A percentile compares a stretch with the other conserved stretches of the same genome.
Evolutionary conservation across 2,888 invertebrate genomes (phyloP).

Genomic region (Blastobasis adustella): DNA sequence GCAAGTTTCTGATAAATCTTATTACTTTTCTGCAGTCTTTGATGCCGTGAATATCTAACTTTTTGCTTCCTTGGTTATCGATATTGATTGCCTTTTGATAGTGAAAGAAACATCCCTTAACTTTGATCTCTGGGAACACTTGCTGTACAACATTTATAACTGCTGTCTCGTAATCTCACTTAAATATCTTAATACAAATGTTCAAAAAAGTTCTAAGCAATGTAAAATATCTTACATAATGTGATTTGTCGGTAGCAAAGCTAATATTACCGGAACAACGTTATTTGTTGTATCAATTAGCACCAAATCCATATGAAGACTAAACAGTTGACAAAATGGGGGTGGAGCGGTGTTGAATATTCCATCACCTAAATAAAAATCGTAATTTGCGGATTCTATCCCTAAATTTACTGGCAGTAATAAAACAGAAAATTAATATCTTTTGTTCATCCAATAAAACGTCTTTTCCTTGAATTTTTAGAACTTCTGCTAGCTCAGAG

Average conservation of each 20-base stretch:
- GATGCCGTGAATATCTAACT: neutral
- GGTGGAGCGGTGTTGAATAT: neutral
- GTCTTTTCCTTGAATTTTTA: neutral
- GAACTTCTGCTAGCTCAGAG: neutral
- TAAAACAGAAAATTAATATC: neutral
- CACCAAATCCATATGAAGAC: slow-evolving; percentile 4
- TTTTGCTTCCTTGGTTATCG: neutral
- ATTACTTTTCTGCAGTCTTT: neutral
- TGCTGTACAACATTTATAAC: slow-evolving; percentile 1
- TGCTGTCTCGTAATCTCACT: neutral
- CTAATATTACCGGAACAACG: slow-evolving; percentile 9
- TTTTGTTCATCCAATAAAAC: neutral
- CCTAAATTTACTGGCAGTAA: neutral
- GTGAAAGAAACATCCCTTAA: slow-evolving; percentile 1
- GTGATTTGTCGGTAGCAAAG: slow-evolving; percentile 9
- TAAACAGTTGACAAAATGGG: slow-evolving; percentile 8
- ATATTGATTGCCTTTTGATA: neutral
- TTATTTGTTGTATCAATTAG: slow-evolving; percentile 5
- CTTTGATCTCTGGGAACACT: neutral
- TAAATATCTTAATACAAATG: neutral
- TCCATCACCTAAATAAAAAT: neutral
- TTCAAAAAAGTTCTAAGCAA: neutral
- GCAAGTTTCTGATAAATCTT: neutral
- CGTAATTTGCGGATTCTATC: neutral
- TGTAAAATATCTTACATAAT: slow-evolving; percentile 1